phyloP scores from a whole-genome alignment of 2,797 vertebrate genomes.

The Etheostoma nigrum region DNA sequence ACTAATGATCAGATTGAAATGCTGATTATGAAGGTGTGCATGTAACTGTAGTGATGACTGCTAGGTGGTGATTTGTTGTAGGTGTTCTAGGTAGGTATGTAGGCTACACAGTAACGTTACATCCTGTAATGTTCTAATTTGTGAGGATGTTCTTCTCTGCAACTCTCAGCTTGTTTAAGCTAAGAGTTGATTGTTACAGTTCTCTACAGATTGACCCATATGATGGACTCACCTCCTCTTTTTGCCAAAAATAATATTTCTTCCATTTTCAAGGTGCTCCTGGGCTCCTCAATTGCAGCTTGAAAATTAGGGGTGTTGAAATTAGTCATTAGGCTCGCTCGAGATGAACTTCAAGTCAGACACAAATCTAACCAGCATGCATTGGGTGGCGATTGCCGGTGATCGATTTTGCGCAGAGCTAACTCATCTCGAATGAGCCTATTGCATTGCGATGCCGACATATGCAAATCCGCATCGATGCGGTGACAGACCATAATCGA shows the following conservation, averaged over 20 bases:
- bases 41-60: constrained; percentile 9
- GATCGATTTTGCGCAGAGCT: no score
- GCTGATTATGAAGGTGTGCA: not conserved
- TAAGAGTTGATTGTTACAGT: not conserved
- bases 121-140: not conserved
- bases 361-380: no score
- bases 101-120: not conserved
- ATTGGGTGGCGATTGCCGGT: no score
- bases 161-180: not conserved
- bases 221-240: constrained; percentile 5
- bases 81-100: not conserved
- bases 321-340: no score
- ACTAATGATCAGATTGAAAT: constrained; percentile 3
- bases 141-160: not conserved
- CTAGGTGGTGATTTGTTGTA: constrained; percentile 16
- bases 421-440: no score
- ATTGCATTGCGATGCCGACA: no score
- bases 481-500: no score
- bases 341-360: no score
- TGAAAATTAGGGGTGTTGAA: not conserved
- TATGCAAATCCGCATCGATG: no score
- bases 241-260: constrained; percentile 10
- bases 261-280: constrained; percentile 21
- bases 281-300: not conserved
- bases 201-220: not conserved